phyloP scores from a whole-genome alignment of 1,140 invertebrate species.

The Ooceraea biroi region DNA sequence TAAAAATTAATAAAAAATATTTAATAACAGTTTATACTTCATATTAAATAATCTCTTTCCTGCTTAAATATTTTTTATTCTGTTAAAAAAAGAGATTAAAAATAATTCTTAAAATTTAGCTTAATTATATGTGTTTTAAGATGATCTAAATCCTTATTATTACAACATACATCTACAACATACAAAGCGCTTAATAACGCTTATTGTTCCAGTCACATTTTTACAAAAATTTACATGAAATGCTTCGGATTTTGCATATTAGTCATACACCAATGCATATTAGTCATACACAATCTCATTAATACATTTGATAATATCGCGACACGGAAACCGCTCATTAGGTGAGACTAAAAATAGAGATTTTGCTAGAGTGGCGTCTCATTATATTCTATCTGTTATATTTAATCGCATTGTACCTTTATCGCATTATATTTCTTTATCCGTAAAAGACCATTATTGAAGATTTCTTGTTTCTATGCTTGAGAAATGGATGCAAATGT shows the following conservation, averaged over 20 bases:
- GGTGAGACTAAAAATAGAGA: neutral
- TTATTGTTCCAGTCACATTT: slow-evolving; percentile 11
- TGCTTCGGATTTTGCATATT: slow-evolving; percentile 24
- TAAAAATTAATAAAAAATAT: too few species aligned
- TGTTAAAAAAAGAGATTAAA: too few species aligned
- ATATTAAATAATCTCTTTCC: too few species aligned
- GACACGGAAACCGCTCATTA: slow-evolving; percentile 38
- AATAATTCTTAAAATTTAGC: too few species aligned
- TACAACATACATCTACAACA: neutral
- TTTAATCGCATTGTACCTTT: too few species aligned
- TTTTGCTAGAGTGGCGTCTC: neutral
- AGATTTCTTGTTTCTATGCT: neutral
- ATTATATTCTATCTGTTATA: neutral
- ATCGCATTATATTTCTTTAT: neutral
- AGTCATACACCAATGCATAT: slow-evolving; percentile 29
- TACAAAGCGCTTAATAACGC: neutral
- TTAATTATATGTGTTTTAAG: too few species aligned
- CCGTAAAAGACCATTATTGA: slow-evolving; percentile 20
- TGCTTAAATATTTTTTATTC: too few species aligned
- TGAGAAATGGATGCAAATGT: neutral
- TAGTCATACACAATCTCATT: slow-evolving; percentile 24
- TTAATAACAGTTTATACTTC: too few species aligned
- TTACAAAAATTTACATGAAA: slow-evolving; percentile 43
- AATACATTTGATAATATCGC: slow-evolving; percentile 36
- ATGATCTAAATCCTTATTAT: neutral